phyloP scores from a whole-genome alignment of 2,113 vertebrate genomes.

The Catagonus wagneri region DNA sequence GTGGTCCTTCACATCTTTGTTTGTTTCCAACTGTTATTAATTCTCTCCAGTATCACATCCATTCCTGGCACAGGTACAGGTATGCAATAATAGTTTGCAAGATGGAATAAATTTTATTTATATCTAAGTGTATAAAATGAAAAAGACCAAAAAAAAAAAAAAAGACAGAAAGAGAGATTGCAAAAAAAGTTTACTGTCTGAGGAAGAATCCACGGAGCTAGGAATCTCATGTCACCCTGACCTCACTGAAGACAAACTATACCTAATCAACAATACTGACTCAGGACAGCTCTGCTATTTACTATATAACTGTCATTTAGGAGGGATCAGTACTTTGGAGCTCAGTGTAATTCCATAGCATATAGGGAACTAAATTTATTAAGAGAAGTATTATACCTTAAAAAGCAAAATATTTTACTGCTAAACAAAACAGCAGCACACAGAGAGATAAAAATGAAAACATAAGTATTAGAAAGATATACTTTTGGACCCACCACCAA shows the following conservation, averaged over 20 bases:
- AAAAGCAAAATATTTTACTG: background rate
- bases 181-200: background rate
- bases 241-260: background rate
- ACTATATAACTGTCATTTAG: background rate
- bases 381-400: background rate
- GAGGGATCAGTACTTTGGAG: background rate
- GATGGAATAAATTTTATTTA: background rate
- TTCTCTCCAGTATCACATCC: background rate
- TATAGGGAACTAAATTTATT: slow-evolving; percentile 42
- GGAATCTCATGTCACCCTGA: background rate
- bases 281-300: background rate
- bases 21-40: background rate
- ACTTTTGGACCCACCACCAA: background rate
- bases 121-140: background rate
- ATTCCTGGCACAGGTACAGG: background rate
- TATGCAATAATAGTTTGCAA: background rate
- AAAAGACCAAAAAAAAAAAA: background rate
- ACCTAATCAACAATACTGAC: background rate
- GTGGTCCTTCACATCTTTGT: background rate
- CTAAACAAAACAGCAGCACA: background rate
- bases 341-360: background rate
- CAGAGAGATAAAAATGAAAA: background rate
- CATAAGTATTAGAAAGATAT: background rate
- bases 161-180: background rate
- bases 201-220: background rate